A percentile compares a stretch with the other conserved stretches of the same genome.
Conservation (phyloP, 1,140 invertebrate species). For the Cherax quadricarinatus region DNA sequence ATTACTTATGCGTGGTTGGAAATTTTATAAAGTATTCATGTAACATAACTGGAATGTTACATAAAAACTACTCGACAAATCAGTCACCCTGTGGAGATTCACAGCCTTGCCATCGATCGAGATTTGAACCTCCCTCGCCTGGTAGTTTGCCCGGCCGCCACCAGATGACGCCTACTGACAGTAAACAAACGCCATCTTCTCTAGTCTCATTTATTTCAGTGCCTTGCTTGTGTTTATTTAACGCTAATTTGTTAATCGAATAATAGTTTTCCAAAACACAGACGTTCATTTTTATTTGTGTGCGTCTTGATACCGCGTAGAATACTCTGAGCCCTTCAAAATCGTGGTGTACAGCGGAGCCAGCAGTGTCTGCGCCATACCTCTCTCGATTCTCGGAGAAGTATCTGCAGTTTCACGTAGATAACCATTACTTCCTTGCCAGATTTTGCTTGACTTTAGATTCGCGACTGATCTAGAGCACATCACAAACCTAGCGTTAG, state of each 20-base stretch:
- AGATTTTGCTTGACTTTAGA: constrained; percentile 38
- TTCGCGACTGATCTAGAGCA: constrained; percentile 34
- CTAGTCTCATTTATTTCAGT: constrained; percentile 45
- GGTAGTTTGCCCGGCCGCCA: constrained; percentile 12
- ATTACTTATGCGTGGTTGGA: not conserved
- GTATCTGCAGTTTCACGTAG: constrained; percentile 47
- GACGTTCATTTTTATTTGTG: not conserved
- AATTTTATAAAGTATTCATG: constrained; percentile 5
- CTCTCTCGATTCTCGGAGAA: not conserved
- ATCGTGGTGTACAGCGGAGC: not conserved
- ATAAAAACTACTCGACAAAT: constrained; percentile 23
- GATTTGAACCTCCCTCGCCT: constrained; percentile 63
- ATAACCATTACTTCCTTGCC: constrained; percentile 32
- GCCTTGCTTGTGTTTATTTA: constrained; percentile 17
- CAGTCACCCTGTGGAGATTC: constrained; percentile 19
- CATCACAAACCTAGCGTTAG: not conserved
- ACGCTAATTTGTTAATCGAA: constrained; percentile 27
- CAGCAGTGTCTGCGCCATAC: not conserved
- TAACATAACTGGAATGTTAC: constrained; percentile 3
- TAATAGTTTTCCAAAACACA: not conserved
- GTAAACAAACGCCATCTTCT: constrained; percentile 63
- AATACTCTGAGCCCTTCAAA: constrained; percentile 16
- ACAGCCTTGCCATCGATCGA: constrained; percentile 50
- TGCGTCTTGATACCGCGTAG: not conserved
- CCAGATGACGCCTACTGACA: constrained; percentile 49